Evolutionary conservation across 2,113 vertebrate species (phyloP).

Genomic region (western clawed frog (Xenopus tropicalis)): UCB_Xtro_10.0 CM004443.2:38987001-38987500

Average conservation of each 20-base stretch:
- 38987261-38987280: too few species aligned
- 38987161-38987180: too few species aligned
- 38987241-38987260: too few species aligned
- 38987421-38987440: slow-evolving; percentile 94
- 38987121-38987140: too few species aligned
- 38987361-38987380: slow-evolving; percentile 95
- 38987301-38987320: slow-evolving; percentile 84
- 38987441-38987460: slow-evolving; percentile 97
- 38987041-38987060: slow-evolving; percentile 75
- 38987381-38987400: slow-evolving; percentile 95
- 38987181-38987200: too few species aligned
- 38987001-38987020: slow-evolving; percentile 95
- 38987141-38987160: too few species aligned
- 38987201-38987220: too few species aligned
- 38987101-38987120: not conserved
- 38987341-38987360: slow-evolving; percentile 95
- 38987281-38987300: slow-evolving; percentile 48
- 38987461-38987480: slow-evolving; percentile 96
- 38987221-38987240: too few species aligned
- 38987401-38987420: slow-evolving; percentile 93
- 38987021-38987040: slow-evolving; percentile 70
- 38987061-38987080: slow-evolving; percentile 69
- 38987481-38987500: slow-evolving; percentile 94
- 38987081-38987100: slow-evolving; percentile 45
- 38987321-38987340: slow-evolving; percentile 89